phyloP scores from a whole-genome alignment of 2,888 invertebrate species.

The Nesidiocoris tenuis region DNA sequence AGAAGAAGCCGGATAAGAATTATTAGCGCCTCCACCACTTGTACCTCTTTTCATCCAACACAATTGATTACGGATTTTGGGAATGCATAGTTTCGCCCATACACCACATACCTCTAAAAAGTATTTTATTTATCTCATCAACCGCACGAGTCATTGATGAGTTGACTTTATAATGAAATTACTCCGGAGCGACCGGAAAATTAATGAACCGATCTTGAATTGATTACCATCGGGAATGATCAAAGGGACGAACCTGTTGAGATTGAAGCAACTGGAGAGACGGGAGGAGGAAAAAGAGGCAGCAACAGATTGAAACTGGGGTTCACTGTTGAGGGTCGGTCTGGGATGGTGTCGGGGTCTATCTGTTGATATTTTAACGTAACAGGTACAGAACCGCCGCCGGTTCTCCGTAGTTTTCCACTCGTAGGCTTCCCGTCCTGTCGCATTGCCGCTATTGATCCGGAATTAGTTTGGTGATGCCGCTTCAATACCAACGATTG shows the following conservation, averaged over 20 bases:
- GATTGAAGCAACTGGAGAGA: not conserved
- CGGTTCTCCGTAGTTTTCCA: not conserved
- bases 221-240: not conserved
- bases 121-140: no score
- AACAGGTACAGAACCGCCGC: not conserved
- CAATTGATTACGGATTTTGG: no score
- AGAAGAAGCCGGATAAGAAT: no score
- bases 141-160: no score
- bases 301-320: not conserved
- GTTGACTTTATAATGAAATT: no score
- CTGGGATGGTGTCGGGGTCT: not conserved
- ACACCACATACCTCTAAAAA: no score
- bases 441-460: not conserved
- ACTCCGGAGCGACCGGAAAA: not conserved
- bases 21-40: no score
- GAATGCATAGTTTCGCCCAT: no score
- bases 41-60: no score
- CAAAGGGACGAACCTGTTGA: not conserved
- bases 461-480: not conserved
- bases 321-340: not conserved
- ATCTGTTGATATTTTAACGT: not conserved
- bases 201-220: not conserved
- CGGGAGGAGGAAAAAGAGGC: not conserved
- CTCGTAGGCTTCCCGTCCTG: no score
- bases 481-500: no score